These are phyloP conservation scores for Amazona guildingii DNA, from an alignment of 2,113 vertebrate species.

Conservation along the genomic window DNA sequence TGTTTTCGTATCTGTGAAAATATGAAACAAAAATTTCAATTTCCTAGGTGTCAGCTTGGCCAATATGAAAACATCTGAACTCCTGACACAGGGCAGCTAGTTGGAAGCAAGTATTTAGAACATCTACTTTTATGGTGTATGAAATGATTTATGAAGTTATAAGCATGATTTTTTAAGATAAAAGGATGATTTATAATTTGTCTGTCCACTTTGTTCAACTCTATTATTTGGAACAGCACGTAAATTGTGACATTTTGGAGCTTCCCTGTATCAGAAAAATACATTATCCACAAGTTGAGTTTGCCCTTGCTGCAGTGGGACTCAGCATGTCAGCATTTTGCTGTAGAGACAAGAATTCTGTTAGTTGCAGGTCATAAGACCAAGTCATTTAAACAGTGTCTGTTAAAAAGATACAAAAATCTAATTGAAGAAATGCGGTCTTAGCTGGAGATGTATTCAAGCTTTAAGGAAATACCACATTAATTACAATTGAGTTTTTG, in stretches of 20 bases:
- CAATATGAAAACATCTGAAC: neutral
- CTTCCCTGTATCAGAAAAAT: neutral
- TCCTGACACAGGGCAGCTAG: neutral
- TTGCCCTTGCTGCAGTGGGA: neutral
- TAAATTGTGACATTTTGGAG: neutral
- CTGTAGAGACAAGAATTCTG: neutral
- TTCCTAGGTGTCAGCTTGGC: neutral
- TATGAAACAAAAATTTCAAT: neutral
- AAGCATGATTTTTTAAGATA: slow-evolving; percentile 4
- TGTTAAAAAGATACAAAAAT: neutral
- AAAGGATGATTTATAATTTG: neutral
- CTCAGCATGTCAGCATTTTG: neutral
- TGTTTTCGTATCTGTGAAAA: neutral
- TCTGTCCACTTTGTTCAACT: neutral
- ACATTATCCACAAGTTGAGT: neutral
- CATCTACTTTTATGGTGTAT: neutral
- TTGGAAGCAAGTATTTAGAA: neutral
- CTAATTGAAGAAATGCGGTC: neutral
- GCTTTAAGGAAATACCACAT: neutral
- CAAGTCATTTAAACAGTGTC: neutral
- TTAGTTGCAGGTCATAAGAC: neutral
- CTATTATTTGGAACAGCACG: neutral
- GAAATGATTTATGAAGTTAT: slow-evolving; percentile 4
- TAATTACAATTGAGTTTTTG: neutral
- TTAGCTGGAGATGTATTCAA: neutral